Conservation (phyloP, 2,113 vertebrate genomes). For the Zosterops borbonicus region DNA sequence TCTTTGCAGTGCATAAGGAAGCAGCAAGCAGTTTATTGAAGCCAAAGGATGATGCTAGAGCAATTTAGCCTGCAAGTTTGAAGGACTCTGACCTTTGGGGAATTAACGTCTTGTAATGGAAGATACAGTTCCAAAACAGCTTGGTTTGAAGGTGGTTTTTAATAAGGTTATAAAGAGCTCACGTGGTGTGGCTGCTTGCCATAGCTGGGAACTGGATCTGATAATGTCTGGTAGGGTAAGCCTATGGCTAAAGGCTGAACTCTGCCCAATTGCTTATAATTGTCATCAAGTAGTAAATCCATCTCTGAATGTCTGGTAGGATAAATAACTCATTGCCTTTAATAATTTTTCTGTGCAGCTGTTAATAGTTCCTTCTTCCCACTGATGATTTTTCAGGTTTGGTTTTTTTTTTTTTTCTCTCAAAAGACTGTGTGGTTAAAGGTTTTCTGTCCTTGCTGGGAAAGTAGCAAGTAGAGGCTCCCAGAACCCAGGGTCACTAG, state of each 20-base stretch:
- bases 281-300: constrained; percentile 16
- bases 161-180: constrained; percentile 14
- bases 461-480: background rate
- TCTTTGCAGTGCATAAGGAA: background rate
- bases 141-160: constrained; percentile 19
- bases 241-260: background rate
- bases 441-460: constrained; percentile 16
- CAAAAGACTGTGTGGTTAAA: background rate
- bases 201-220: constrained; percentile 9
- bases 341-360: constrained; percentile 6
- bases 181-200: constrained; percentile 1
- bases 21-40: background rate
- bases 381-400: background rate
- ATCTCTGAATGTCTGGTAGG: background rate
- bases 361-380: background rate
- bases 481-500: constrained; percentile 24
- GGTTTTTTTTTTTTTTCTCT: background rate
- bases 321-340: background rate
- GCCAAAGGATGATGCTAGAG: background rate
- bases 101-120: constrained; percentile 7
- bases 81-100: constrained; percentile 25
- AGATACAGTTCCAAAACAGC: background rate
- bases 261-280: background rate
- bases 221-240: background rate
- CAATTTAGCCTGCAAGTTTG: background rate